Evolutionary conservation across 1,140 invertebrate species (phyloP).

Genomic region (Apis mellifera): Amel_HAv3.1 CM009940.2:8914001-8914500

Average conservation of each 20-base stretch:
- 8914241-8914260: background rate
- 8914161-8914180: slow-evolving; percentile 44
- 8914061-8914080: slow-evolving; percentile 46
- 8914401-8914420: slow-evolving; percentile 7
- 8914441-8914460: background rate
- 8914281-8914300: too few relatives aligned
- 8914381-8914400: background rate
- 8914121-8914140: background rate
- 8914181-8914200: slow-evolving; percentile 49
- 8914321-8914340: background rate
- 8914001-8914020: slow-evolving; percentile 43
- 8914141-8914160: slow-evolving; percentile 11
- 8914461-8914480: too few relatives aligned
- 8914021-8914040: slow-evolving; percentile 19
- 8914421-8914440: background rate
- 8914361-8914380: background rate
- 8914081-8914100: slow-evolving; percentile 32
- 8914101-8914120: background rate
- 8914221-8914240: slow-evolving; percentile 26
- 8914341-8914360: background rate
- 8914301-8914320: too few relatives aligned
- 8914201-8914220: background rate
- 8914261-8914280: background rate
- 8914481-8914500: background rate
- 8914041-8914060: slow-evolving; percentile 38